Evolutionary conservation across 2,797 vertebrate genomes (phyloP), one percentile per base, ranked within the genome.

Genomic region (Cynodonichthys magdalenae): DNA sequence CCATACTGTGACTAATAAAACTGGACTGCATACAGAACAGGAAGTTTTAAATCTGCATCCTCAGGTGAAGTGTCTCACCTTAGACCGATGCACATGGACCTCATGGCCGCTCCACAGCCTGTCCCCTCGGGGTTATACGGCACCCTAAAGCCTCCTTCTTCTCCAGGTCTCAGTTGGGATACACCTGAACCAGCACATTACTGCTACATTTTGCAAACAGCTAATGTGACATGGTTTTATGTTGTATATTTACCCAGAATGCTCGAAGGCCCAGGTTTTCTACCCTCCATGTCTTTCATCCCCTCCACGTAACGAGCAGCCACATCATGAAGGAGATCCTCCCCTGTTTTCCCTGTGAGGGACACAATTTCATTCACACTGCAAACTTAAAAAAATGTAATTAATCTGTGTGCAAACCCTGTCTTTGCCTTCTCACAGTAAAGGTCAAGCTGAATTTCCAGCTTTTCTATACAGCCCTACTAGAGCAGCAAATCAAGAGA

Each of bases 281-380:
- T 93, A 11, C 94, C 94, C 0, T 94, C 90, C 94, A 95, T 95
- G 77, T 95, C 94, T n/a, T 92, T 92, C 94, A 95, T 95, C 9
- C 86, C 94, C 63, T 94, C 85, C 44, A 95, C 91, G 18, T 95
- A 95, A 59, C 82, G 78, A 44, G 75, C 75, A 0, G 89, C 93
- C 74, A 93, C 84, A 3, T 93, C 90, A 0, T 87, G 87, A 39
- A 92, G 53, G 45, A 95, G 85, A n/a, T 90, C 83, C 64, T 92
- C 90, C 15, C 89, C 90, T 0, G 11, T 51, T 70, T 85, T 90
- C n/a, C 84, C 88, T 80, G 31, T 2, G 2, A 71, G 0, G 31
- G 28, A 53, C 24, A 79, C 20, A 10, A 56, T 8, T 8, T 41
- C 61, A 18, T 66, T 74, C 39, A 64, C 57, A 55, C 31, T 15